Evolutionary conservation across 2,797 vertebrate genomes (phyloP).

Genomic region (Chelonia mydas): DNA sequence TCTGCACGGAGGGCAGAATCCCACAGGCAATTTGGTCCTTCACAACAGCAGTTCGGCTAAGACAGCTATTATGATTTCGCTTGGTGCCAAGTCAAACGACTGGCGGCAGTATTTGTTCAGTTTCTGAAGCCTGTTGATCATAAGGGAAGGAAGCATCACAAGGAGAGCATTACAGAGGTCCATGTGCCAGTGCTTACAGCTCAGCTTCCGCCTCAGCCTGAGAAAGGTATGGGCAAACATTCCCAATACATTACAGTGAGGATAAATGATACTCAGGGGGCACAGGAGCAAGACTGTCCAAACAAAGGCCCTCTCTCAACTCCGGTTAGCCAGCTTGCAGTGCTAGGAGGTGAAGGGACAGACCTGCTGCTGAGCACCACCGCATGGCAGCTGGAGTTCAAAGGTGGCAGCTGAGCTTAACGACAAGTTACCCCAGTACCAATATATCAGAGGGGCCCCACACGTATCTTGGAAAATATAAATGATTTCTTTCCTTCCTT

Average conservation of each 20-base stretch:
- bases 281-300: rapidly evolving
- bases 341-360: neutral
- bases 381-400: rapidly evolving
- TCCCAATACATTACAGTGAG: neutral
- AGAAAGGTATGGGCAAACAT: rapidly evolving
- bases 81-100: neutral
- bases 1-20: neutral
- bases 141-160: neutral
- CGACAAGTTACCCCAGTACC: rapidly evolving
- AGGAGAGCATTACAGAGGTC: neutral
- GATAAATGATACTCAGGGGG: neutral
- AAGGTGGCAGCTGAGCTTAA: neutral
- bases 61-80: neutral
- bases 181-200: neutral
- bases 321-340: neutral
- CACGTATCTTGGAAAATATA: conserved; percentile 1
- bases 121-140: neutral
- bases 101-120: neutral
- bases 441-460: neutral
- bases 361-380: neutral
- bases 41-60: neutral
- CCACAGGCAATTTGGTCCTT: rapidly evolving
- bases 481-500: conserved; percentile 12
- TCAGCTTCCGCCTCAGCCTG: neutral
- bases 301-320: rapidly evolving